Evolutionary conservation across 2,797 vertebrate genomes (phyloP), one percentile per base, ranked within the genome.

Genomic region (Sciurus carolinensis): DNA sequence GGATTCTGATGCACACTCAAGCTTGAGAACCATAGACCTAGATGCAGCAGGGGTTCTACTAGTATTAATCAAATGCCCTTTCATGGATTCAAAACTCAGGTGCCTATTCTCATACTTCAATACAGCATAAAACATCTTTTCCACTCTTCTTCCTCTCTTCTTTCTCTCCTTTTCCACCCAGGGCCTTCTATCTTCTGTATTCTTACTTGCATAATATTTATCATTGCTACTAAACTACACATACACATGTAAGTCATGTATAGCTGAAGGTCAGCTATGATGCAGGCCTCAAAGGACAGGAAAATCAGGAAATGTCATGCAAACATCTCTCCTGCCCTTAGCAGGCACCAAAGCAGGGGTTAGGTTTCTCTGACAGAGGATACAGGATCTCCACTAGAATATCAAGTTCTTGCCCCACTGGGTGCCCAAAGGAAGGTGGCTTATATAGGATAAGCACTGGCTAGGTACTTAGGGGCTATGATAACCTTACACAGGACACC

Each of bases 231-330:
- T 87, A 76, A 75, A 64, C n/a, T 57, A 62, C 36, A 84, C 24
- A 50, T 36, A 52, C 36, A 64, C 30, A 79, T 64, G 42, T 8
- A 88, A 17, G 30, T 54, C 79, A 85, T 20, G 14, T 24, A 47
- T 44, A 95, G 86, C 33, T 62, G 47, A 91, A 97, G 42, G 69
- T 39, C 64, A 75, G 69, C 73, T 85, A 66, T 3, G 8, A 54
- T 14, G 30, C 15, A 57, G 47, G 30, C n/a, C 42, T 44, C n/a
- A 17, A 11, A 22, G 15, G 54, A 83, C 26, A 84, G 42, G 94
- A 71, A 64, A 91, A 82, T 13, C 3, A 28, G 42, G 50, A 24
- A 54, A n/a, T 87, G 64, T 5, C 26, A 54, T 54, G n/a, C 9
- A 7, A n/a, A 59, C 9, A 22, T 77, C 52, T 83, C 26, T 59